Base-by-base conservation (phyloP, 2,113 vertebrate species). In the Oreotrochilus melanogaster region DNA sequence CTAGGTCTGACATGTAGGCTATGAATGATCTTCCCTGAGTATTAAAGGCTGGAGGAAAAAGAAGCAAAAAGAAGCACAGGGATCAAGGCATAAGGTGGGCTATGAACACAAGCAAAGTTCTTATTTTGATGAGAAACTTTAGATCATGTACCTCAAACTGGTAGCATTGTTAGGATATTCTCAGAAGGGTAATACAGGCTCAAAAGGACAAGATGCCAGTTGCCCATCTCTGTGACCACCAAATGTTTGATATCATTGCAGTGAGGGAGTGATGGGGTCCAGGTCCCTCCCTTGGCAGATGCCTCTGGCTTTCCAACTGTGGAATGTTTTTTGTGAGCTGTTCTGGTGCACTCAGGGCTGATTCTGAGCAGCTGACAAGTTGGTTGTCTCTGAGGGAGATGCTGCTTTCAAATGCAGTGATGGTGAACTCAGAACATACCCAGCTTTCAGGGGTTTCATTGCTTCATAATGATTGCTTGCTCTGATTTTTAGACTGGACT, bases 181-280 rank as follows among this genome's bases (percentile, higher is more conserved):
- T 86, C 42, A 14, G 31, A 42, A 7, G 39, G 18, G 33, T 48
- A 73, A 15, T 11, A 28, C 11, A 66, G 28, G 16, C 60, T 83
- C 47, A 54, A 45, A 39, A 73, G 47, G 27, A 42, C 31, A 65
- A 65, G 56, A 28, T 14, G 30, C 23, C 16, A 58, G 35, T 13
- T 5, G 3, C 11, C 28, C 14, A 14, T 78, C 25, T 71, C 2
- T 1, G 7, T 1, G 6, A 18, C 23, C 47, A 22, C 19, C 19
- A 18, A 11, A 3, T 50, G 11, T 58, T 72, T 62, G 73, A 62
- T 24, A 30, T 18, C n/a, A 6, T 31, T 66, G 35, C 57, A 66
- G 39, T 37, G 48, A 28, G 72, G 21, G 14, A 18, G 30, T n/a
- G 39, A 33, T 1, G 0, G 17, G 39, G 17, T 61, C 21, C 19